phyloP scores from a whole-genome alignment of 2,888 invertebrate genomes.

The Ecliptopera silaceata region DNA sequence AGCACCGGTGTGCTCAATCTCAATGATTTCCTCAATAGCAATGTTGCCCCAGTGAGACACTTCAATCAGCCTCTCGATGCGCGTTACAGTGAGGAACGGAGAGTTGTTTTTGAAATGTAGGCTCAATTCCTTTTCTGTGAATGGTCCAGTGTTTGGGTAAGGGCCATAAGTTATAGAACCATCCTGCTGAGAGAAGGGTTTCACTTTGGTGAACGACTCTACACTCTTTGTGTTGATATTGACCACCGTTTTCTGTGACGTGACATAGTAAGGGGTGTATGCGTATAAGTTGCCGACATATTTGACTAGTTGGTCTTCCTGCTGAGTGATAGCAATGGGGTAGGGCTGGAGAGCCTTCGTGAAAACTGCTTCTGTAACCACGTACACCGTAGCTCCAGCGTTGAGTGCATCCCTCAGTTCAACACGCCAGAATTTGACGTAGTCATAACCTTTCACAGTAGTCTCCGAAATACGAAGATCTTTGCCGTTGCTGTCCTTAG shows the following conservation, averaged over 20 bases:
- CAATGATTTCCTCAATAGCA: conserved; percentile 97
- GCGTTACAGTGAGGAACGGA: conserved; percentile 97
- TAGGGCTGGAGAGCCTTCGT: conserved; percentile 91
- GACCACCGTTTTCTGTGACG: conserved; percentile 91
- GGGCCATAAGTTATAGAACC: conserved; percentile 95
- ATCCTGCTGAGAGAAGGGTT: conserved; percentile 91
- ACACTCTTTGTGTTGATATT: conserved; percentile 89
- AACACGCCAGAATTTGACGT: conserved; percentile 80
- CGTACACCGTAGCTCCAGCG: conserved; percentile 80
- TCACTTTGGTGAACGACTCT: conserved; percentile 91
- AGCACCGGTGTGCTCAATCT: conserved; percentile 96
- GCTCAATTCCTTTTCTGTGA: conserved; percentile 84
- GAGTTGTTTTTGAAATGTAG: conserved; percentile 98
- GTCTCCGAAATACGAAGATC: conserved; percentile 81
- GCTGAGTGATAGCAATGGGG: conserved; percentile 94
- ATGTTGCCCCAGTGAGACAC: conserved; percentile 99
- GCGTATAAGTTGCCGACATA: conserved; percentile 93
- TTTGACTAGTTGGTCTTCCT: conserved; percentile 96
- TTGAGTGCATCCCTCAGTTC: conserved; percentile 84
- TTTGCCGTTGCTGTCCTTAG: conserved; percentile 84
- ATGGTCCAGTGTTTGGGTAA: conserved; percentile 87
- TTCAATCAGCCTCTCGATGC: conserved; percentile 93
- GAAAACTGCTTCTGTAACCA: conserved; percentile 88
- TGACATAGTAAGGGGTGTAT: conserved; percentile 91
- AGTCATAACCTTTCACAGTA: conserved; percentile 76